phyloP scores from a whole-genome alignment of 2,888 invertebrate species.

The Andrena praecox region DNA sequence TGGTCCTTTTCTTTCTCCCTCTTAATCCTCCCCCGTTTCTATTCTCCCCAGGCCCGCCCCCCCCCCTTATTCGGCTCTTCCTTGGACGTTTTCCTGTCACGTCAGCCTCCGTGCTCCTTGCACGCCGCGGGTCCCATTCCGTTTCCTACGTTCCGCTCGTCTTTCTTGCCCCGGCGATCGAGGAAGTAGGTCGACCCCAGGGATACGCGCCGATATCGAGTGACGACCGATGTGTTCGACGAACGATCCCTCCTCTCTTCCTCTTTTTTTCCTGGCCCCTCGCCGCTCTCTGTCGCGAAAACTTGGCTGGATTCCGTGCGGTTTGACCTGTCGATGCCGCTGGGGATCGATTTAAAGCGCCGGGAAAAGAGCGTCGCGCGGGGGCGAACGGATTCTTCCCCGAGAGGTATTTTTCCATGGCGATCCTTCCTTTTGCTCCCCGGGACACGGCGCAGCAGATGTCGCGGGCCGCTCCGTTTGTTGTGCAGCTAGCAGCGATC shows the following conservation, averaged over 20 bases:
- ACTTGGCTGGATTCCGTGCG: neutral
- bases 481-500: slow-evolving; percentile 39
- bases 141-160: neutral
- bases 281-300: neutral
- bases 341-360: slow-evolving; percentile 7
- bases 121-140: neutral
- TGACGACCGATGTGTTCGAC: slow-evolving; percentile 57
- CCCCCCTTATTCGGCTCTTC: neutral
- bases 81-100: slow-evolving; percentile 38
- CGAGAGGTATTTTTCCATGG: neutral
- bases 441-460: slow-evolving; percentile 20
- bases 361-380: neutral
- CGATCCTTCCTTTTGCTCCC: neutral
- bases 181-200: slow-evolving; percentile 52
- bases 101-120: slow-evolving; percentile 9
- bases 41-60: slow-evolving; percentile 1
- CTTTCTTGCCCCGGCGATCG: neutral
- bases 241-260: slow-evolving; percentile 30
- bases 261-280: neutral
- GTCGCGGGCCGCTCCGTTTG: slow-evolving; percentile 29
- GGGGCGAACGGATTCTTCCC: slow-evolving; percentile 9
- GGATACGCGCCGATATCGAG: slow-evolving; percentile 61
- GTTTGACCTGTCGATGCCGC: slow-evolving; percentile 29
- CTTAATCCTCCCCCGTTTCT: neutral
- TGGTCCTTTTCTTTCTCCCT: slow-evolving; percentile 3